Evolutionary conservation across 92 coral and sea anemone species (phyloP), one percentile per base, ranked within the genome.

Genomic region (Anthopleura xanthogrammica): DNA sequence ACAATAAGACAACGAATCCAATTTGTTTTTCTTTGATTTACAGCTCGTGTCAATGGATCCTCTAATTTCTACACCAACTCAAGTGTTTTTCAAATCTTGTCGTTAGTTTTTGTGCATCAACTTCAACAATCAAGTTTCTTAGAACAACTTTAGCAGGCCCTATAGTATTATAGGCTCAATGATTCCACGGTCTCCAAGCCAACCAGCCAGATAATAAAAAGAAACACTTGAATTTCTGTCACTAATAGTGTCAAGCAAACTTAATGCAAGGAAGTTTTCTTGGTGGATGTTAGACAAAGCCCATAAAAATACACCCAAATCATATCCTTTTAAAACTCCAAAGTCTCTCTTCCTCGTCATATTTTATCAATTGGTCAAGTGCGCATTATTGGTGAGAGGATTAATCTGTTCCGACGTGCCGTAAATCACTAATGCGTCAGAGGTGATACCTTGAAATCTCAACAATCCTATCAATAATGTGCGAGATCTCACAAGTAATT

Each of bases 1-100:
- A 87, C 89, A 90, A 82, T 87, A 75, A 86, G 78, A 22, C 72
- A 78, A 46, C 81, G 86, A 78, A 93, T 86, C 93, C 87, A 87
- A 92, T 91, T 87, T 89, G 88, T 81, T 84, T 57, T 76, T 13
- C 50, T 77, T 64, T 75, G 81, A 71, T 80, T 81, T 58, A 72
- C 75, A 58, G 48, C 77, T 50, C 85, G 89, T 68, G 74, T 68
- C 74, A 68, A 64, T 64, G 72, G 72, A 64, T 64, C 36, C 72
- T 64, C 41, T 64, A 64, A 64, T 23, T 68, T 29, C 42, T 68
- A 68, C 16, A 24, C 74, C 74, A 68, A 29, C 41, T 68, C 74
- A 29, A 68, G 74, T 68, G 43, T 68, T 68, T 62, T 62, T 54
- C 70, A 5, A 5, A 17, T 62, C 70, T 62, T 19, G 70, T 62